Base-by-base conservation (phyloP, 2,888 invertebrate genomes). In the Camptogramma bilineatum region DNA sequence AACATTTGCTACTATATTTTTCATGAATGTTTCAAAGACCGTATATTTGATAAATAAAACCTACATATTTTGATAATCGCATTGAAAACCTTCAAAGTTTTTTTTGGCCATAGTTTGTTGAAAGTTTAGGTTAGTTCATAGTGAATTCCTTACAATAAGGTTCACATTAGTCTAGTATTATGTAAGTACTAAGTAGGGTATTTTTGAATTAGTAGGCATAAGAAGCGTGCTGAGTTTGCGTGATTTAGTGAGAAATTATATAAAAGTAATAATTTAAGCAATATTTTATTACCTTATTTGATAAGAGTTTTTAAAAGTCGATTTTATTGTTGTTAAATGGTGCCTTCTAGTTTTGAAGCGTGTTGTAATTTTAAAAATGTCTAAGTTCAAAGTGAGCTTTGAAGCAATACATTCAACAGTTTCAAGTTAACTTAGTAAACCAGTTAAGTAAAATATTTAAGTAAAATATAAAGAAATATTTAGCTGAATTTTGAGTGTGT, bases 341-440 rank as follows among this genome's bases (percentile, higher is more conserved):
- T 84, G 84, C 84, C 84, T 81, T 84, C 62, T 50, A 68, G 73
- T 74, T 74, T 69, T 78, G 82, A 81, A 83, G 84, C 83, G 64
- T 68, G 64, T 71, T 69, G n/a, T n/a, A 64, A 64, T 48, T 67
- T 62, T 52, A 1, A 31, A 48, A 55, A 52, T 42, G 52, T 62
- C 31, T 10, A 47, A 21, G 19, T 52, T 51, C 44, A 51, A 59
- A 31, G 21, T 60, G n/a, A 21, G 17, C 16, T 52, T 31, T 28
- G n/a, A 16, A 54, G 44, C 44, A 52, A 50, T 55, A 50, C 42
- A 48, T 54, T 61, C 16, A 24, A 24, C 9, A 28, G 1, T 28
- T 39, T 13, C 1, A 39, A 39, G 34, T 39, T 1, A 39, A 39
- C 3, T 31, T 31, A 9, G 31, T 31, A 7, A 3, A 21, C 21